Evolutionary conservation across 1,140 invertebrate species (phyloP).

Genomic region (Tachypleus tridentatus): DNA sequence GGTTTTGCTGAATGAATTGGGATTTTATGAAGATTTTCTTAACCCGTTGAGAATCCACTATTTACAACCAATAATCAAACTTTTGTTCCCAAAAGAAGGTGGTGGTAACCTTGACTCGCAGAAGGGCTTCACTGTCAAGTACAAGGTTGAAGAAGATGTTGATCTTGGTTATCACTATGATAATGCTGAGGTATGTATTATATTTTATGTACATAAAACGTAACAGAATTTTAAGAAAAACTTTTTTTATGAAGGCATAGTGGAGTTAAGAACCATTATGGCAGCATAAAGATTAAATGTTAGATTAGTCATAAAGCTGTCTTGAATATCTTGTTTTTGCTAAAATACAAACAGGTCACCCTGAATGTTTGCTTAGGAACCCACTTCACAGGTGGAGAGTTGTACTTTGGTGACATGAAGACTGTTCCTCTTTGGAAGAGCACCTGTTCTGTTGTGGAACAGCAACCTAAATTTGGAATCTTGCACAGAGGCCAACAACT

Average conservation of each 20-base stretch:
- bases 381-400: constrained; percentile 31
- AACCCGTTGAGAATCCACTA: constrained; percentile 30
- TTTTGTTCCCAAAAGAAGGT: constrained; percentile 32
- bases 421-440: constrained; percentile 12
- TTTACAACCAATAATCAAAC: constrained; percentile 29
- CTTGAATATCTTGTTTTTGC: too few species aligned
- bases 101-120: constrained; percentile 35
- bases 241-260: too few species aligned
- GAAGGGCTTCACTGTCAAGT: constrained; percentile 37
- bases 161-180: constrained; percentile 38
- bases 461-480: constrained; percentile 29
- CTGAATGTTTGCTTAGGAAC: constrained; percentile 34
- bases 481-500: constrained; percentile 36
- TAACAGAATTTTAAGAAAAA: too few species aligned
- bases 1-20: constrained; percentile 36
- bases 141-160: constrained; percentile 32
- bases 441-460: constrained; percentile 19
- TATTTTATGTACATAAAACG: not conserved
- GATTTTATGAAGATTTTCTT: constrained; percentile 35
- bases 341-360: constrained; percentile 27
- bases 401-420: constrained; percentile 35
- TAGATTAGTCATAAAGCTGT: too few species aligned
- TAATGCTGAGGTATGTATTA: constrained; percentile 33
- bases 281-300: too few species aligned
- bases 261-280: too few species aligned